Evolutionary conservation across 2,888 invertebrate species (phyloP), one percentile per base, ranked within the genome.

Genomic region (Lasius fuliginosus): DNA sequence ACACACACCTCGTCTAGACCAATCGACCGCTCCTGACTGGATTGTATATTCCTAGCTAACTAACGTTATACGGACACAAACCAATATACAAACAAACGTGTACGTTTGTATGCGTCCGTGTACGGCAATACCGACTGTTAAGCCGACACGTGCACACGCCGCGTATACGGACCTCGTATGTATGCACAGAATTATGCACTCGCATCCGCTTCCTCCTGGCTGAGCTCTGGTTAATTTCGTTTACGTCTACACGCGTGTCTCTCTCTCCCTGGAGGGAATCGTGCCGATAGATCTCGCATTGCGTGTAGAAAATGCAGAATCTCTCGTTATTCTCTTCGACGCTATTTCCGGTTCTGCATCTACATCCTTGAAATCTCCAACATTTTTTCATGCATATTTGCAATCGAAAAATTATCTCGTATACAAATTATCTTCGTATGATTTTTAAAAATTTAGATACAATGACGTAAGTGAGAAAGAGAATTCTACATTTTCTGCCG

Each of bases 1-100:
- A 87, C 90, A 90, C 89, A 88, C 90, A 90, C 87, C 90, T 89
- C 91, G 93, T 92, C 93, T 92, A 92, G 92, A 92, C 92, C 92
- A 92, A 93, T 93, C 93, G 92, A 93, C 93, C 93, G 92, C 91
- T 87, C 88, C 88, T 88, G 91, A 81, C 87, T 69, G 85, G 84
- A 89, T 91, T 83, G 84, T 79, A 84, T 79, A 74, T 82, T 90
- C 90, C 90, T 90, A 86, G 88, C 85, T 85, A 77, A 84, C 85
- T 83, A 89, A 89, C 89, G 87, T 89, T 88, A 53, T 53, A 87
- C 88, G 82, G 82, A 87, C 85, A 82, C 53, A 53, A 53, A 82
- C 75, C 86, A 85, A 84, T 83, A 77, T 75, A 86, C 85, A 74
- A 53, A 74, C 74, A 60, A 30, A 67, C 60, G 58, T 46, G 77